Percentiles rank a stretch among this genome's conserved stretches.
These are phyloP conservation scores for Bugula neritina DNA, from an alignment of 2,888 invertebrate genomes.

Conservation along the genomic window DNA sequence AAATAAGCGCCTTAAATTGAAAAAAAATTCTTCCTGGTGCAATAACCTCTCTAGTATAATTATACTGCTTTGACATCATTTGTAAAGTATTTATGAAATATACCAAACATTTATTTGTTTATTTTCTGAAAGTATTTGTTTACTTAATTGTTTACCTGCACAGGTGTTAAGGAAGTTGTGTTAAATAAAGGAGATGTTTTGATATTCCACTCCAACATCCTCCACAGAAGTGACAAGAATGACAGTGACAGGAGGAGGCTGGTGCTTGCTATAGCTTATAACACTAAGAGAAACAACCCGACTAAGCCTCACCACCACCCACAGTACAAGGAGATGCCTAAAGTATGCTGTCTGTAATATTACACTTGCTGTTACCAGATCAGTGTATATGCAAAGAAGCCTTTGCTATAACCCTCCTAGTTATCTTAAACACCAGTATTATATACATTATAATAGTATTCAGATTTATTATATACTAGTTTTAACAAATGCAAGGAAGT, in stretches of 20 bases:
- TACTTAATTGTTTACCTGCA: no score
- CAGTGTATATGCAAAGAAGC: background rate
- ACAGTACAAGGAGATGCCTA: background rate
- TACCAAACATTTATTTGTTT: no score
- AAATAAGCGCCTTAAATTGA: no score
- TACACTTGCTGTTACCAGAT: no score
- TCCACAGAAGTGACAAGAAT: constrained; percentile 35
- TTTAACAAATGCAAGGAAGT: background rate
- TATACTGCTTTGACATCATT: no score
- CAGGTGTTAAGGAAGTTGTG: constrained; percentile 8
- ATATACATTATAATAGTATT: background rate
- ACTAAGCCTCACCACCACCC: constrained; percentile 20
- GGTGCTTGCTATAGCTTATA: constrained; percentile 10
- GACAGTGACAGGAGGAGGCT: constrained; percentile 15
- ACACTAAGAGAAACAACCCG: constrained; percentile 25
- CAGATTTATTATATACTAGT: background rate
- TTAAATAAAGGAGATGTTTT: constrained; percentile 39
- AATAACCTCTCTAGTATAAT: no score
- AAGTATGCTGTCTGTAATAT: no score
- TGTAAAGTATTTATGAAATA: no score
- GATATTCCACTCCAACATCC: constrained; percentile 45
- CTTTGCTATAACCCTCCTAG: background rate
- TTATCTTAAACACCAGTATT: background rate
- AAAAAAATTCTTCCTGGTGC: no score
- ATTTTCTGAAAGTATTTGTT: no score